Conservation (phyloP, 2,113 vertebrate genomes). For the Machaerirhynchus nigripectus region DNA sequence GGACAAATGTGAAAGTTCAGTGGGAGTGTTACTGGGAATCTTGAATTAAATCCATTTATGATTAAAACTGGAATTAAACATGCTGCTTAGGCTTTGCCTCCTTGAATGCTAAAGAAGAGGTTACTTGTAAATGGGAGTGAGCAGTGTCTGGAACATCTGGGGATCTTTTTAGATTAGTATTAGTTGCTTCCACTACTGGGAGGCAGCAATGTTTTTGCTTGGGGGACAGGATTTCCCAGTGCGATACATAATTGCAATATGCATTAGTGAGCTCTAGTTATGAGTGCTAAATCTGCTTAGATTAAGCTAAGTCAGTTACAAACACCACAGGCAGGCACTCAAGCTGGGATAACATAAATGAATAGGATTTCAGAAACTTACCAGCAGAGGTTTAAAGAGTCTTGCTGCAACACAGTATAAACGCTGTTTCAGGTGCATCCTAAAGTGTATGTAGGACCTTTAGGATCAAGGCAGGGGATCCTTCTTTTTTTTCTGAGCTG, state of each 20-base stretch:
- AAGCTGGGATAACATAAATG: not conserved
- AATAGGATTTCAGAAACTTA: constrained; percentile 27
- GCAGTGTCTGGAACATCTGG: not conserved
- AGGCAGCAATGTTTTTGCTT: not conserved
- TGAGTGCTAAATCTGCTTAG: constrained; percentile 47
- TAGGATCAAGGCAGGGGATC: not conserved
- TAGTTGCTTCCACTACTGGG: not conserved
- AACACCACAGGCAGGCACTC: constrained; percentile 3
- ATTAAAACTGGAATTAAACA: not conserved
- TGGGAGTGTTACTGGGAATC: not conserved
- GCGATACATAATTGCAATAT: constrained; percentile 1
- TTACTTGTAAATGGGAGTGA: not conserved
- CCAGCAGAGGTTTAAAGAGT: not conserved
- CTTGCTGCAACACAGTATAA: not conserved
- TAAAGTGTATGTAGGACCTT: not conserved
- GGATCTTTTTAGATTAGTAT: not conserved
- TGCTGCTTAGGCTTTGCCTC: not conserved
- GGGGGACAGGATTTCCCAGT: not conserved
- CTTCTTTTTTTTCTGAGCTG: not conserved
- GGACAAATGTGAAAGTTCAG: constrained; percentile 50
- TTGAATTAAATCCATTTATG: constrained; percentile 12
- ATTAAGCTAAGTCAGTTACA: constrained; percentile 43
- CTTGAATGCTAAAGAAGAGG: not conserved
- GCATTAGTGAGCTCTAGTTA: constrained; percentile 39
- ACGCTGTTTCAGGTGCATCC: not conserved